Conservation (phyloP, 1,140 invertebrate genomes). For the Theocolax elegans region DNA sequence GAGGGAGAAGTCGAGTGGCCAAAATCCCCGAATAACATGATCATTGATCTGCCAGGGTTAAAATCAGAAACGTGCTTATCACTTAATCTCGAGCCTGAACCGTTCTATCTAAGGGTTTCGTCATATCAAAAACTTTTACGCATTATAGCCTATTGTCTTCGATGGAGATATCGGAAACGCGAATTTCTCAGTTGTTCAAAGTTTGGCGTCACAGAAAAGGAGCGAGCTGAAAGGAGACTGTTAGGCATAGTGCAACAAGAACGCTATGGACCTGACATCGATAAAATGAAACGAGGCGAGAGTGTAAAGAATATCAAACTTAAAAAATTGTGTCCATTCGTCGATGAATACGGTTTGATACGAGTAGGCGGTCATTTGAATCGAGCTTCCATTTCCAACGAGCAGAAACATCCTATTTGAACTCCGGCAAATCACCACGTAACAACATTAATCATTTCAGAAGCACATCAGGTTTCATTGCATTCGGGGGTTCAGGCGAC, state of each 20-base stretch:
- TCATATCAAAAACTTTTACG: background rate
- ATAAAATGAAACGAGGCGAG: background rate
- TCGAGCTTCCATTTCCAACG: background rate
- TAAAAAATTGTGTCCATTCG: background rate
- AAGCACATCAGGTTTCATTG: conserved; percentile 44
- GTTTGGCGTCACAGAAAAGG: too few species aligned
- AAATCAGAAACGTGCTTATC: too few species aligned
- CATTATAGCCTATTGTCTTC: background rate
- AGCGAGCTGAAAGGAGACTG: too few species aligned
- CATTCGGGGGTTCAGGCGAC: conserved; percentile 47
- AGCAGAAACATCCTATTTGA: conserved; percentile 44
- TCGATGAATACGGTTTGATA: conserved; percentile 8
- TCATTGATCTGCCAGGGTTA: too few species aligned
- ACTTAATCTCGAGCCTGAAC: too few species aligned
- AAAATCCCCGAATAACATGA: too few species aligned
- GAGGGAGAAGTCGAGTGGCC: background rate
- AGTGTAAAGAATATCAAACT: background rate
- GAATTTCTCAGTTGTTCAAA: too few species aligned
- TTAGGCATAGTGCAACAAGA: too few species aligned
- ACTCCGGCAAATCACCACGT: conserved; percentile 37
- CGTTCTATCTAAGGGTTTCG: too few species aligned
- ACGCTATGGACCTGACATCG: too few species aligned
- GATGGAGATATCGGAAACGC: background rate
- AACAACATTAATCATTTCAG: conserved; percentile 44
- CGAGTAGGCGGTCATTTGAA: conserved; percentile 34